Base-by-base conservation (phyloP, 2,113 vertebrate species). In the Azemiops feae region DNA sequence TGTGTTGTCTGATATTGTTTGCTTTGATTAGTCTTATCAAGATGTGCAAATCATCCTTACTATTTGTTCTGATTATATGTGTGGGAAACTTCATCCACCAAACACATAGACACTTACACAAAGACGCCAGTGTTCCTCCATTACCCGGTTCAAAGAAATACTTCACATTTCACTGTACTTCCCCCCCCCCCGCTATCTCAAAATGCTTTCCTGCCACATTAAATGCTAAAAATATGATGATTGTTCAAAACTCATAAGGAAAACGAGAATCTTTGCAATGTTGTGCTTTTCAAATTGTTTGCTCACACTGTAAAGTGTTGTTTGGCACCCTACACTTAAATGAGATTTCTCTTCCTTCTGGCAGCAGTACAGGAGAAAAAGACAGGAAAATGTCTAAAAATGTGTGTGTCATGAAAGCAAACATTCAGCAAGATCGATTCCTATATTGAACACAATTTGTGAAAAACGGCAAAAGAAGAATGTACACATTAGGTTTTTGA, bases 381-480 rank as follows among this genome's bases (percentile, higher is more conserved):
- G 16, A 39, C 11, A 11, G 12, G 9, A 5, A 11, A 57, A 30
- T 9, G 86, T 43, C 81, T 86, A 57, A 86, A 91, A 95, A 25
- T 8, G 94, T 96, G 92, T 91, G 57, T 92, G 64, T 93, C 96
- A 85, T 81, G 30, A 47, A 94, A 96, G 89, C 89, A 95, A 95
- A 96, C 94, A 96, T 94, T 95, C 96, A 97, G 96, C 94, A 95
- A 91, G 94, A 96, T 94, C 60, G 0, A 95, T 96, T 94, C 20
- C 53, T 92, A 88, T 97, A 97, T 97, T 96, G 96, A 96, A 95
- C 96, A 97, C 95, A 95, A 92, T 69, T 43, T 90, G 96, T 96
- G 90, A 96, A 96, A 96, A 89, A 93, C 74, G 96, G 91, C 90
- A 97, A 97, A 96, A 94, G 92, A 96, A 96, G 97, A 97, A 97